phyloP scores from a whole-genome alignment of 2,888 invertebrate genomes.

The Eilema griseolum region DNA sequence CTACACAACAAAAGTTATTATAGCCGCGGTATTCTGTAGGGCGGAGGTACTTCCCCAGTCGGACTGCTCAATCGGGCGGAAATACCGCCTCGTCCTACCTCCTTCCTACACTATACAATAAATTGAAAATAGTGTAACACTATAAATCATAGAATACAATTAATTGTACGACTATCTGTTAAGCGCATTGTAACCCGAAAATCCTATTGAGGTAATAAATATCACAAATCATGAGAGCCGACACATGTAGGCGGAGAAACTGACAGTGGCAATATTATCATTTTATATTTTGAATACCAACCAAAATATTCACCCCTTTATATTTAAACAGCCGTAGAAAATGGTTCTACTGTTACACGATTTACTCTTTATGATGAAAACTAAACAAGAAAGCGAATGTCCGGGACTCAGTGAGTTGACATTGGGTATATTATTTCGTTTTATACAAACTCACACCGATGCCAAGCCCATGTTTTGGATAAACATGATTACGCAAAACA shows the following conservation, averaged over 20 bases:
- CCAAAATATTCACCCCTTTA: not conserved
- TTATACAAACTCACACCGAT: constrained; percentile 19
- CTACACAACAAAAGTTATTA: too few species aligned
- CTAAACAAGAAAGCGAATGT: constrained; percentile 41
- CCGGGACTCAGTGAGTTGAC: constrained; percentile 30
- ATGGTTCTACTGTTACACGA: constrained; percentile 20
- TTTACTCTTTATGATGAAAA: constrained; percentile 38
- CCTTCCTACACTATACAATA: too few species aligned
- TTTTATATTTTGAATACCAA: not conserved
- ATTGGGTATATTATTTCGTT: constrained; percentile 28
- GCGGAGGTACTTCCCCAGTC: too few species aligned
- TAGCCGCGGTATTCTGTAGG: too few species aligned
- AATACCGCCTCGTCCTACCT: too few species aligned
- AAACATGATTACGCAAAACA: constrained; percentile 40
- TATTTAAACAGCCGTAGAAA: constrained; percentile 15
- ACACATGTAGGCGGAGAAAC: not conserved
- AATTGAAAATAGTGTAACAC: not conserved
- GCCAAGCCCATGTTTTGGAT: constrained; percentile 35
- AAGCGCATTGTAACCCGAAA: not conserved
- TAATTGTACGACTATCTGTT: not conserved
- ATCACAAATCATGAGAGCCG: not conserved
- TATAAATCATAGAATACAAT: not conserved
- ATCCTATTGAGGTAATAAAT: not conserved
- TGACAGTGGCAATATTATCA: not conserved
- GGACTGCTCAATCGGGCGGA: too few species aligned